Evolutionary conservation across 2,113 vertebrate species (phyloP).

Genomic region (Polyodon spathula): DNA sequence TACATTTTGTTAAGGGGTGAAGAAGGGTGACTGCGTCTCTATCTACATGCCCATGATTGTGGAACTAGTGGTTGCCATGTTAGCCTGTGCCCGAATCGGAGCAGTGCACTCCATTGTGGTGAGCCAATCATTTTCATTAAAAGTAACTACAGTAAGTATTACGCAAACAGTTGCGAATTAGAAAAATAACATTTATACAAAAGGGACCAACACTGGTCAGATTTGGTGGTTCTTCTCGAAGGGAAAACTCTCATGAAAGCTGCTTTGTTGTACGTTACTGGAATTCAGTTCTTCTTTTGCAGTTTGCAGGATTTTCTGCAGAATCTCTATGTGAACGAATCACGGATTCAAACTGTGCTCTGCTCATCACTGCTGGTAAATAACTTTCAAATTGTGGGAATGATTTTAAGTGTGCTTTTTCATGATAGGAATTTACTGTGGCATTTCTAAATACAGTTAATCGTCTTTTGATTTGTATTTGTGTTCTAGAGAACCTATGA

Average conservation of each 20-base stretch:
- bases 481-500: no score
- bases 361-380: constrained; percentile 87
- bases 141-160: no score
- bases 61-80: constrained; percentile 88
- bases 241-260: no score
- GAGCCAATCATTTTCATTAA: constrained; percentile 36
- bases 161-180: no score
- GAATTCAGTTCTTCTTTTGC: constrained; percentile 18
- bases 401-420: not conserved
- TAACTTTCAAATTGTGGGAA: not conserved
- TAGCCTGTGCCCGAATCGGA: constrained; percentile 85
- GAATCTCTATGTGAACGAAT: constrained; percentile 89
- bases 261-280: constrained; percentile 12
- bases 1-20: constrained; percentile 55
- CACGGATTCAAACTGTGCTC: constrained; percentile 71
- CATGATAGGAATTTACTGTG: no score
- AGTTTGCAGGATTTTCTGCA: constrained; percentile 96
- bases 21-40: constrained; percentile 82
- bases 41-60: constrained; percentile 97
- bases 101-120: constrained; percentile 92
- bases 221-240: no score
- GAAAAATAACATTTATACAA: no score
- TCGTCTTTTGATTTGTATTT: no score
- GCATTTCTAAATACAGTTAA: no score
- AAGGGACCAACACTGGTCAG: no score